phyloP scores from a whole-genome alignment of 23 tunicate genomes.

The Styela plicata region DNA sequence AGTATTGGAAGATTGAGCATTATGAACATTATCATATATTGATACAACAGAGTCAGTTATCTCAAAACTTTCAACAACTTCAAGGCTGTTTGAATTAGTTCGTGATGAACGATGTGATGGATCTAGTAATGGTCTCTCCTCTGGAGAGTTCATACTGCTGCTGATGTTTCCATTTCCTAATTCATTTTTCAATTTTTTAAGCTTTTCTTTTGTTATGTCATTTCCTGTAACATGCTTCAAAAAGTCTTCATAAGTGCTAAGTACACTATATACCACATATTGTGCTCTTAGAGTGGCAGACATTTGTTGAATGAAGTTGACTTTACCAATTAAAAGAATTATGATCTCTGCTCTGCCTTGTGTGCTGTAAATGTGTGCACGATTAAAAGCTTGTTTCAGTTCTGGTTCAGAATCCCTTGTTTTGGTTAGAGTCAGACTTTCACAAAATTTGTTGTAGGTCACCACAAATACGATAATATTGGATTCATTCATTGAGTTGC shows the following conservation, averaged over 20 bases:
- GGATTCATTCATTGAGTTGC: not conserved
- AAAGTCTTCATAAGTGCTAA: not conserved
- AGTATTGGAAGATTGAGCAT: no score
- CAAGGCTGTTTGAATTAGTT: no score
- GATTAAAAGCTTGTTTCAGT: slow-evolving; percentile 4
- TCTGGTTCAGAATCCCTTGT: not conserved
- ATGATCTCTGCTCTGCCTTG: not conserved
- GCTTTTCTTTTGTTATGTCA: not conserved
- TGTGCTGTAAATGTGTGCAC: not conserved
- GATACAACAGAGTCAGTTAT: no score
- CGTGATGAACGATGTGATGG: no score
- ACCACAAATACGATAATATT: not conserved
- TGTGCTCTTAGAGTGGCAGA: not conserved
- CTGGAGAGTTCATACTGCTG: not conserved
- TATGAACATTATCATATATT: no score
- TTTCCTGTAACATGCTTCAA: not conserved
- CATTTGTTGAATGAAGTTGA: not conserved
- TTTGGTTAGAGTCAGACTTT: not conserved
- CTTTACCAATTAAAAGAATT: not conserved
- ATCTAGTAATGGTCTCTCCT: no score
- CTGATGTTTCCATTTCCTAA: not conserved
- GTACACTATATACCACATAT: not conserved
- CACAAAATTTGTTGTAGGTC: not conserved
- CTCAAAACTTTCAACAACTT: no score
- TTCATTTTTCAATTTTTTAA: not conserved